Base-by-base conservation (phyloP, 2,888 invertebrate species). In the Parochlus steinenii region DNA sequence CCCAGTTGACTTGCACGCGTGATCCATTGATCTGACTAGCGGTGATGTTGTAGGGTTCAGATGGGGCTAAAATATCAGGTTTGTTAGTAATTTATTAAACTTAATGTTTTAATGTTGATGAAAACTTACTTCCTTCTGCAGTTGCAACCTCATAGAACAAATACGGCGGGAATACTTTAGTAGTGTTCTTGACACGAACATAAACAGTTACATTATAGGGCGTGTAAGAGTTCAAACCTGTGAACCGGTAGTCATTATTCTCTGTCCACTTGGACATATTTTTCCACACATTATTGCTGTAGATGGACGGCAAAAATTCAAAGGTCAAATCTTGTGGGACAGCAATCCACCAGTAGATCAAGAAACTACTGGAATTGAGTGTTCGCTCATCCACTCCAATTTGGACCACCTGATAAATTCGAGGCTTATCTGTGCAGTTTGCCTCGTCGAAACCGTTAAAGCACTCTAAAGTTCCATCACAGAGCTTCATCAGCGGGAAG, bases 181-280 rank as follows among this genome's bases (percentile, higher is more conserved):
- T 52, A 14, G 52, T 58, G 24, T 65, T 65, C 43, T 67, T 66
- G 41, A 65, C 61, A 36, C 68, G 61, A 0, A 80, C 76, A 53
- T 74, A 82, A 33, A 85, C 74, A 0, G 82, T 83, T 40, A 83
- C 64, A 44, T 81, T 81, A 50, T 86, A 86, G n/a, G 63, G 61
- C 0, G 81, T 81, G 47, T 61, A 78, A 0, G 85, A 73, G 40
- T 67, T 61, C 30, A 86, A 58, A 34, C 67, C 54, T 1, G 59
- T 64, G 47, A 85, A 82, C 27, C 64, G 66, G 50, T 60, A 67
- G 37, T 60, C 63, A 17, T 63, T 66, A 4, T 67, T 65, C 17
- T 66, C 62, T 4, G 65, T 71, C 81, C 81, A 83, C 0, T 47
- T 43, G 2, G 58, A 57, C 19, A 62, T 58, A 48, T 71, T 72